Conservation (phyloP, 2,113 vertebrate species). For the Bagarius yarrelli region DNA sequence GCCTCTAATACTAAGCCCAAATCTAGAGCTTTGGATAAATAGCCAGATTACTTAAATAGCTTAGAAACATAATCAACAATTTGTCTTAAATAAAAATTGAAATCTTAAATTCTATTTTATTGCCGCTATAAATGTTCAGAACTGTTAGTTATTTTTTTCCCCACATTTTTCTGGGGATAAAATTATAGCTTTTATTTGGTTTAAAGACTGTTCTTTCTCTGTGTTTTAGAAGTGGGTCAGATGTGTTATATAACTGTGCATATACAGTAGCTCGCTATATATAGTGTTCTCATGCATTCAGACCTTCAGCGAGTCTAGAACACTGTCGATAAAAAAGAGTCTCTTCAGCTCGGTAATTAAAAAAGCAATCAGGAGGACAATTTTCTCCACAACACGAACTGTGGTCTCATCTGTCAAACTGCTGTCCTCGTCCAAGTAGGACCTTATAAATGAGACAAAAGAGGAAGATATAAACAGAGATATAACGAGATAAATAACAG, state of each 20-base stretch:
- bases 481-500: conserved; percentile 13
- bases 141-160: no score
- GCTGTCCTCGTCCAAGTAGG: conserved; percentile 74
- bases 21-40: no score
- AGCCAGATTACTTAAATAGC: no score
- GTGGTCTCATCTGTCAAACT: conserved; percentile 80
- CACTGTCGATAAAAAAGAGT: conserved; percentile 81
- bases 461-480: conserved; percentile 36
- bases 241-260: conserved; percentile 6
- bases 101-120: no score
- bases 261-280: not conserved
- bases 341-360: conserved; percentile 75
- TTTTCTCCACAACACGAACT: conserved; percentile 72
- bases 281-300: conserved; percentile 2
- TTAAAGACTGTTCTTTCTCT: no score
- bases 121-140: no score
- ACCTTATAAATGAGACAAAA: conserved; percentile 64
- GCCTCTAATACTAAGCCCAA: no score
- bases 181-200: no score
- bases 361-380: conserved; percentile 68
- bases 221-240: conserved; percentile 16
- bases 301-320: conserved; percentile 88
- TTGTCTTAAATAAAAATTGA: no score
- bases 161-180: no score
- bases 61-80: no score